Percentiles rank a stretch among this genome's conserved stretches.
Evolutionary conservation across 64 coral and sea anemone genomes (phyloP).

Genomic region (Actinia equina): DNA sequence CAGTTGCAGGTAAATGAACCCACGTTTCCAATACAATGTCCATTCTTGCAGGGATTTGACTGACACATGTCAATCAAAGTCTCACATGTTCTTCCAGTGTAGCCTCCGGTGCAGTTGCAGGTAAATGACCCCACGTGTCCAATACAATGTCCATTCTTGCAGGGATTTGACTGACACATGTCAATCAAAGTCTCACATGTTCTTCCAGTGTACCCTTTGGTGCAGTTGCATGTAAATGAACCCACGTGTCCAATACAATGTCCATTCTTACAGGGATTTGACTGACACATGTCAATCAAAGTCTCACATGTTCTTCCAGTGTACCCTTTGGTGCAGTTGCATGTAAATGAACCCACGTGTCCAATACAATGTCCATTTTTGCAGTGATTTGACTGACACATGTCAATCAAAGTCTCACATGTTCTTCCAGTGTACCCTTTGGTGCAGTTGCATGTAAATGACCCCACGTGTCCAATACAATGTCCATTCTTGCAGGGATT

Average conservation of each 20-base stretch:
- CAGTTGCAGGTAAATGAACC: slow-evolving; percentile 41
- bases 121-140: background rate
- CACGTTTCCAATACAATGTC: slow-evolving; percentile 6
- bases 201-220: slow-evolving; percentile 46
- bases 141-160: slow-evolving; percentile 51
- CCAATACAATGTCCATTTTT: slow-evolving; percentile 30
- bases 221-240: slow-evolving; percentile 43
- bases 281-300: slow-evolving; percentile 34
- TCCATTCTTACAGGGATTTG: slow-evolving; percentile 1
- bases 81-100: slow-evolving; percentile 18
- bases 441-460: slow-evolving; percentile 14
- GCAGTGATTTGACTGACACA: slow-evolving; percentile 6
- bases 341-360: slow-evolving; percentile 30
- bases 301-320: slow-evolving; percentile 45
- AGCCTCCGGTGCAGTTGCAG: slow-evolving; percentile 31
- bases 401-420: slow-evolving; percentile 31
- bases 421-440: slow-evolving; percentile 19
- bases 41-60: slow-evolving; percentile 41
- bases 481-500: slow-evolving; percentile 62
- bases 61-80: slow-evolving; percentile 33
- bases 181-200: slow-evolving; percentile 36
- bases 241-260: slow-evolving; percentile 15
- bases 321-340: slow-evolving; percentile 50
- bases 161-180: slow-evolving; percentile 43
- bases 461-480: slow-evolving; percentile 19